Evolutionary conservation across 2,113 vertebrate species (phyloP).

Genomic region (Craseonycteris thonglongyai): DNA sequence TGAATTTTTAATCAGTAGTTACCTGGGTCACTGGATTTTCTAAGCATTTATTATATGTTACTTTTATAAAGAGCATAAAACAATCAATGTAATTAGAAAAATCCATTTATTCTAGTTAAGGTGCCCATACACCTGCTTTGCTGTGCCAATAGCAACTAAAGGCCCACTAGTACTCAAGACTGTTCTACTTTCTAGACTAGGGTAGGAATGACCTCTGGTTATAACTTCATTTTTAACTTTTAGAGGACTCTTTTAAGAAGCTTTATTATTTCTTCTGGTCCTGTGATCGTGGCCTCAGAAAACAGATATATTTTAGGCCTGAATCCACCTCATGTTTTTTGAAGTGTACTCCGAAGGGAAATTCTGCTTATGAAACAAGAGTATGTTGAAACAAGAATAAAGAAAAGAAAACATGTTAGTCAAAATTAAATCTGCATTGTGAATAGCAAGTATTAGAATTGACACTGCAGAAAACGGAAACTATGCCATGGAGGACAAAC

Average conservation of each 20-base stretch:
- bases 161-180: slow-evolving; percentile 16
- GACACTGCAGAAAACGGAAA: slow-evolving; percentile 66
- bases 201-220: slow-evolving; percentile 46
- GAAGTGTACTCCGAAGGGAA: slow-evolving; percentile 50
- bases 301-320: slow-evolving; percentile 44
- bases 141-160: slow-evolving; percentile 48
- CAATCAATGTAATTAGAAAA: slow-evolving; percentile 56
- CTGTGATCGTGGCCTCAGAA: slow-evolving; percentile 56
- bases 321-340: slow-evolving; percentile 55
- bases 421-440: slow-evolving; percentile 68
- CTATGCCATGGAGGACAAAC: slow-evolving; percentile 68
- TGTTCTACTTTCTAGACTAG: slow-evolving; percentile 52
- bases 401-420: slow-evolving; percentile 70
- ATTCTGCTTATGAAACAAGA: slow-evolving; percentile 67
- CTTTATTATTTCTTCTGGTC: slow-evolving; percentile 32
- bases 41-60: slow-evolving; percentile 58
- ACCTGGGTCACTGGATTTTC: slow-evolving; percentile 64
- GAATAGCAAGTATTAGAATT: slow-evolving; percentile 65
- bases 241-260: slow-evolving; percentile 49
- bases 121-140: slow-evolving; percentile 22
- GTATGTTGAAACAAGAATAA: slow-evolving; percentile 63
- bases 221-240: slow-evolving; percentile 55
- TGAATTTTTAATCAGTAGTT: slow-evolving; percentile 57
- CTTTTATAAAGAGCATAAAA: slow-evolving; percentile 54
- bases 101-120: slow-evolving; percentile 57